Evolutionary conservation across 2,888 invertebrate species (phyloP).

Genomic region (Acrobasis consociella): DNA sequence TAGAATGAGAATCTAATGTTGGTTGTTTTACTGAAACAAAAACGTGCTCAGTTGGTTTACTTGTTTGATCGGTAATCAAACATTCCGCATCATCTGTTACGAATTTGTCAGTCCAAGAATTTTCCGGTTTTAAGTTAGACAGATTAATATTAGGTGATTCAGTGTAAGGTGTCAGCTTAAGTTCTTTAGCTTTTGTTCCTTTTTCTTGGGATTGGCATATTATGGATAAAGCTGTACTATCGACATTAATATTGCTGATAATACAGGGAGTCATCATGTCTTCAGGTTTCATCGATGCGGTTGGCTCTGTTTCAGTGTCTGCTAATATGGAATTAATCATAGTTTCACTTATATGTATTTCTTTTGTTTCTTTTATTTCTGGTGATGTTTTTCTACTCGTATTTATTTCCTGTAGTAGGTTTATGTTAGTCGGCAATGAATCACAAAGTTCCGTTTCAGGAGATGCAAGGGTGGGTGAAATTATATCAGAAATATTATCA

Average conservation of each 20-base stretch:
- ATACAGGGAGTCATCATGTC: not conserved
- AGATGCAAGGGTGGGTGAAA: slow-evolving; percentile 62
- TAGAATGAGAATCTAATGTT: slow-evolving; percentile 36
- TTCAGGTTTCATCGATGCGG: slow-evolving; percentile 4
- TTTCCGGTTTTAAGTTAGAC: slow-evolving; percentile 70
- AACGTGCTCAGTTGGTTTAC: slow-evolving; percentile 33
- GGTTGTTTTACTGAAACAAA: slow-evolving; percentile 31
- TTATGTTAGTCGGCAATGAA: slow-evolving; percentile 19
- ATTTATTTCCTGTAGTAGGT: not conserved
- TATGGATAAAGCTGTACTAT: not conserved
- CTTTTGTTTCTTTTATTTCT: slow-evolving; percentile 42
- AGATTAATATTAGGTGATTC: slow-evolving; percentile 56
- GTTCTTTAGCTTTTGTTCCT: slow-evolving; percentile 1
- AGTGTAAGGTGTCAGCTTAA: slow-evolving; percentile 50
- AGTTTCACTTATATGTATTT: slow-evolving; percentile 57
- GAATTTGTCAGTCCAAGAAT: slow-evolving; percentile 84
- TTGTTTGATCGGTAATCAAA: slow-evolving; percentile 48
- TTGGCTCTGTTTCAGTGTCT: slow-evolving; percentile 41
- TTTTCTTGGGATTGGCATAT: not conserved
- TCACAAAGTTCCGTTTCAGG: slow-evolving; percentile 58
- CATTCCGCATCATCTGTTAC: slow-evolving; percentile 84
- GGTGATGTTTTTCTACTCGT: slow-evolving; percentile 22
- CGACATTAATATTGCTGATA: not conserved
- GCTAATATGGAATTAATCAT: slow-evolving; percentile 57
- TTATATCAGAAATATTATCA: slow-evolving; percentile 57